Evolutionary conservation across 2,888 invertebrate species (phyloP).

Genomic region (Trissolcus japonicus): DNA sequence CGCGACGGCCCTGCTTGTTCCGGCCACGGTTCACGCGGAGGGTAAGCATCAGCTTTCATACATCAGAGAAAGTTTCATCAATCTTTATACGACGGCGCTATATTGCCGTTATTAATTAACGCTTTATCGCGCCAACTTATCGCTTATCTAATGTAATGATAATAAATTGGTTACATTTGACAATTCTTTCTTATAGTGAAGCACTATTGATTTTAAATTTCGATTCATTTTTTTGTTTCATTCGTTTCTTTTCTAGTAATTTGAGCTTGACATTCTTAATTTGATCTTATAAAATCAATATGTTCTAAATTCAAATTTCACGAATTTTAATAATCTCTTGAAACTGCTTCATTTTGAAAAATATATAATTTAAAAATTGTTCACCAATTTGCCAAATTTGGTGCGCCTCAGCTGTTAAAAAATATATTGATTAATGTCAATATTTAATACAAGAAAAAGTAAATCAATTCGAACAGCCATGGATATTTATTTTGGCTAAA

Average conservation of each 20-base stretch:
- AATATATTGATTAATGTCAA: too few relatives aligned
- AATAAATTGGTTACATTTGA: constrained; percentile 6
- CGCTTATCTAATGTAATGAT: constrained; percentile 1
- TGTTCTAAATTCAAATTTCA: too few relatives aligned
- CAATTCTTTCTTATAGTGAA: background rate
- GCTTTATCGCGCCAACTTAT: constrained; percentile 7
- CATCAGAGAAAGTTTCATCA: constrained; percentile 54
- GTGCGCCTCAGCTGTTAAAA: too few relatives aligned
- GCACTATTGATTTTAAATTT: background rate
- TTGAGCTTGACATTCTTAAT: too few relatives aligned
- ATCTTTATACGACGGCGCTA: constrained; percentile 38
- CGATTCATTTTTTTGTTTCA: background rate
- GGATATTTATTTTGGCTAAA: too few relatives aligned
- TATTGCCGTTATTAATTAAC: constrained; percentile 28
- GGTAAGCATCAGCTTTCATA: constrained; percentile 67
- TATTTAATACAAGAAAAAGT: too few relatives aligned
- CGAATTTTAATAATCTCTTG: too few relatives aligned
- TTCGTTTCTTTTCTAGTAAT: background rate
- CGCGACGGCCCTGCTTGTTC: constrained; percentile 66
- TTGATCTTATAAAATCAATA: too few relatives aligned
- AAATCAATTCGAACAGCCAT: too few relatives aligned
- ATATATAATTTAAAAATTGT: too few relatives aligned
- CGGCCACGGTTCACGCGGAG: constrained; percentile 67
- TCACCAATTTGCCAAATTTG: too few relatives aligned
- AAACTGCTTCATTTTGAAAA: too few relatives aligned